phyloP scores from a whole-genome alignment of 2,113 vertebrate species.

The Chaetodon auriga region DNA sequence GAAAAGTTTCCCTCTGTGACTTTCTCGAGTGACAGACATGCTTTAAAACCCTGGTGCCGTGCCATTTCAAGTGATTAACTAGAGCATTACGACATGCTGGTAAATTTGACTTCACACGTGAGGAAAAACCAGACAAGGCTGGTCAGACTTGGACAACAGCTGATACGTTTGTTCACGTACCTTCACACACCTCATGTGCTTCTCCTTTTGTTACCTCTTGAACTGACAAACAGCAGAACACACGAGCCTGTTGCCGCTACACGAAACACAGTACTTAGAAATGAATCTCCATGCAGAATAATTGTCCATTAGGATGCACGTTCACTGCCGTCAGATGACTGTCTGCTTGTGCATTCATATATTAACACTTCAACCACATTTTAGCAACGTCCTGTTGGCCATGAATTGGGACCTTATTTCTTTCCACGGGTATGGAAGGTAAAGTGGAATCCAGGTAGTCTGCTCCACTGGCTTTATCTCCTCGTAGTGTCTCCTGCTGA shows the following conservation, averaged over 20 bases:
- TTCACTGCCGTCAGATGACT: conserved; percentile 58
- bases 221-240: conserved; percentile 58
- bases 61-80: background rate
- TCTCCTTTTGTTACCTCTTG: conserved; percentile 55
- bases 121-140: background rate
- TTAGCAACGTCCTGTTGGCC: background rate
- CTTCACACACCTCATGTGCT: conserved; percentile 1
- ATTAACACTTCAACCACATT: conserved; percentile 42
- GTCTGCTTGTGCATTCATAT: conserved; percentile 55
- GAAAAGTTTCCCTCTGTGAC: background rate
- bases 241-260: conserved; percentile 34
- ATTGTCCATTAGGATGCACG: conserved; percentile 68
- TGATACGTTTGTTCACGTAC: background rate
- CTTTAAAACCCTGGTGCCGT: background rate
- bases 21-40: background rate
- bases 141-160: background rate
- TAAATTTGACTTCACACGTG: background rate
- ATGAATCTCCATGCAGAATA: conserved; percentile 55
- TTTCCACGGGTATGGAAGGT: background rate
- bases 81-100: background rate
- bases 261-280: conserved; percentile 50
- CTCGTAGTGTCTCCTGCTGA: conserved; percentile 45
- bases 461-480: conserved; percentile 35
- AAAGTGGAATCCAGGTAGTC: conserved; percentile 26
- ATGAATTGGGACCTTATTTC: conserved; percentile 3